phyloP scores from a whole-genome alignment of 2,797 vertebrate genomes.

The Lithobates sylvaticus region DNA sequence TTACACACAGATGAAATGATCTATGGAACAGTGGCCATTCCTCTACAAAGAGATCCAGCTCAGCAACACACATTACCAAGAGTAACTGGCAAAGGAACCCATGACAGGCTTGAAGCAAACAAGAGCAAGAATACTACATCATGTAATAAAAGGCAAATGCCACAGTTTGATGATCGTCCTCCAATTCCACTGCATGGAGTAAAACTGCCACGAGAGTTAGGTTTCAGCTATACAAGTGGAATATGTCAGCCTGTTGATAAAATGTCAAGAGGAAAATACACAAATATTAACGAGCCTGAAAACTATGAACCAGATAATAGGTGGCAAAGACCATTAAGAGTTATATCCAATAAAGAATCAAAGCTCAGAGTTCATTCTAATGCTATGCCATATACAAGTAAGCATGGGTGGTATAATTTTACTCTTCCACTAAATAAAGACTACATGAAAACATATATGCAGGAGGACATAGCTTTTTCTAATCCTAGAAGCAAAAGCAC shows the following conservation, averaged over 20 bases:
- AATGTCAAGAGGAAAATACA: background rate
- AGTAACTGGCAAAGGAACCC: background rate
- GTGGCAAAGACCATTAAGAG: slow-evolving; percentile 22
- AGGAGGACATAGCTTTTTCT: background rate
- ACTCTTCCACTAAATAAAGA: slow-evolving; percentile 65
- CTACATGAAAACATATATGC: slow-evolving; percentile 14
- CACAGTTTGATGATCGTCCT: slow-evolving; percentile 25
- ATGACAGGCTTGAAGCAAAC: background rate
- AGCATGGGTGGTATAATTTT: slow-evolving; percentile 63
- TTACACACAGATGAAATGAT: slow-evolving; percentile 25
- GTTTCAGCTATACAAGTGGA: slow-evolving; percentile 41
- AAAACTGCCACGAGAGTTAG: slow-evolving; percentile 43
- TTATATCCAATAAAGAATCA: slow-evolving; percentile 44
- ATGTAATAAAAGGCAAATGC: background rate
- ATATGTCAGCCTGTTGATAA: slow-evolving; percentile 17
- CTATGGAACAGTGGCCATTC: slow-evolving; percentile 25
- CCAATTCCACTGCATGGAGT: slow-evolving; percentile 40
- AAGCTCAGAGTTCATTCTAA: background rate
- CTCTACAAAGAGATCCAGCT: slow-evolving; percentile 3
- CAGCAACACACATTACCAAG: slow-evolving; percentile 17
- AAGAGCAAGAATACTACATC: slow-evolving; percentile 31
- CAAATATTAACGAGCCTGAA: background rate
- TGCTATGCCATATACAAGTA: slow-evolving; percentile 32
- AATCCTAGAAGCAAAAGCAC: slow-evolving; percentile 16
- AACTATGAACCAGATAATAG: background rate